Evolutionary conservation across 2,888 invertebrate species (phyloP), one percentile per base, ranked within the genome.

Genomic region (Diogma glabrata): DNA sequence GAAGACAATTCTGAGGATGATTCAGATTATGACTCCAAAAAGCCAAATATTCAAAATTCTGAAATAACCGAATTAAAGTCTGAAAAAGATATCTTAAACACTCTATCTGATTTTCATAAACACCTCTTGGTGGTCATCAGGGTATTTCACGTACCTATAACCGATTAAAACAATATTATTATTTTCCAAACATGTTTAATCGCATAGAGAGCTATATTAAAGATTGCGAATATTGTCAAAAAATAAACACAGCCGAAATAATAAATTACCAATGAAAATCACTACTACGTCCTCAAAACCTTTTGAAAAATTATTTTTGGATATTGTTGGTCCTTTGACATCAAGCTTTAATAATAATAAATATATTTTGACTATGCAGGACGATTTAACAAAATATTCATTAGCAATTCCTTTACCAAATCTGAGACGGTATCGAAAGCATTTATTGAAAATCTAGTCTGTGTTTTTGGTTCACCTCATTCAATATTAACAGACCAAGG

Each of bases 371-470:
- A 50, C 52, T 12, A 45, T 54, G 17, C 48, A 51, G 14, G 50
- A 51, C 9, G 49, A 54, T 50, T 14, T 52, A 20, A 50, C 48
- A 9, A 54, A 51, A 45, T 51, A 52, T 40, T 16, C 52, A 14
- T 20, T 47, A 2, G 30, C 28, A 17, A 46, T 52, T 14, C 50
- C 53, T 26, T 26, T 52, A 16, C 12, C 4, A 26, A 17, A 43
- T 14, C 50, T 5, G 49, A n/a, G n/a, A 50, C 40, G 8, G 36
- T 52, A 50, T 53, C 52, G 12, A 50, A 47, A 43, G 53, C 51
- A 14, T 49, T 54, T 48, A 40, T 54, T 30, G 52, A 56, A 26
- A 30, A 52, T 45, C 53, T 54, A 40, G 28, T 56, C 20, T 51
- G 53, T 26, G 46, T 45, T 17, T 51, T 50, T 19, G 51, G 53